Conservation (phyloP, 2,797 vertebrate genomes). For the Leptatherina wallacei region DNA sequence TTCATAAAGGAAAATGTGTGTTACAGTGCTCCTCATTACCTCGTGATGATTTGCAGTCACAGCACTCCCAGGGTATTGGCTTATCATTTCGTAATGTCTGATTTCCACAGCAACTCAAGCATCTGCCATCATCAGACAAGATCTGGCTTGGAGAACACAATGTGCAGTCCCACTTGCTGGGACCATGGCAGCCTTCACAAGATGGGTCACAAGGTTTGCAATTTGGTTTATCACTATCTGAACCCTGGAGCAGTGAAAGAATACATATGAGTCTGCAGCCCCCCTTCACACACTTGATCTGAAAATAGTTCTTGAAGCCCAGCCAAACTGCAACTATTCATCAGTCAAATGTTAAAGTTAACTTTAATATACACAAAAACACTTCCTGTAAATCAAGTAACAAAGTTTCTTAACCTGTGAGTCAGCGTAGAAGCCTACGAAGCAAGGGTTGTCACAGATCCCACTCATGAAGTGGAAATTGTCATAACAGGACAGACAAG, state of each 20-base stretch:
- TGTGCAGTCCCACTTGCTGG: slow-evolving; percentile 85
- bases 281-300: not conserved
- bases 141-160: slow-evolving; percentile 81
- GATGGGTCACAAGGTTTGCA: slow-evolving; percentile 86
- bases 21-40: slow-evolving; percentile 71
- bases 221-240: slow-evolving; percentile 57
- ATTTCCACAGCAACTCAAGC: slow-evolving; percentile 87
- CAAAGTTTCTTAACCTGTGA: slow-evolving; percentile 68
- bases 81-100: slow-evolving; percentile 2
- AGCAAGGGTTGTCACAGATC: slow-evolving; percentile 86
- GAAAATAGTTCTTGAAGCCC: not conserved
- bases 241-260: slow-evolving; percentile 38
- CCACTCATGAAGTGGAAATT: slow-evolving; percentile 81
- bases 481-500: slow-evolving; percentile 87
- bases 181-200: slow-evolving; percentile 89
- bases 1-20: not conserved
- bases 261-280: not conserved
- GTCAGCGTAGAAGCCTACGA: slow-evolving; percentile 84
- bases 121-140: slow-evolving; percentile 85
- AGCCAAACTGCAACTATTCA: not conserved
- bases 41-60: slow-evolving; percentile 82
- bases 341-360: not conserved
- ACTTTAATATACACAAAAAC: slow-evolving; percentile 4
- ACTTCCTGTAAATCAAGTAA: not conserved
- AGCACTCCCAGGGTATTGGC: slow-evolving; percentile 82